Conservation (phyloP, 2,888 invertebrate genomes). For the Sclerodermus sp. region DNA sequence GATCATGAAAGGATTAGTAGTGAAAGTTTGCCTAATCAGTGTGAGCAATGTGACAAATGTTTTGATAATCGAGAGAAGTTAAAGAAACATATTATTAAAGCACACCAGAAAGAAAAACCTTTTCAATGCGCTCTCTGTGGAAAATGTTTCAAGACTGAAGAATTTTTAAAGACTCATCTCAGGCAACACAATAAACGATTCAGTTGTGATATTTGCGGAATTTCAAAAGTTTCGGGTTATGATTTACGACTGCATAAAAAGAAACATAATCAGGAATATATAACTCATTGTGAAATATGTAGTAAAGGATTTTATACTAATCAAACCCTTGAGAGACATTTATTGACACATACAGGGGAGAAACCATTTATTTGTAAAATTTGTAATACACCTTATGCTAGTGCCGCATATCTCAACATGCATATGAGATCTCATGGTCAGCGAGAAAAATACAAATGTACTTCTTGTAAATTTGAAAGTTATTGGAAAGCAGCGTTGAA, state of each 20-base stretch:
- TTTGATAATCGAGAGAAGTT: conserved; percentile 60
- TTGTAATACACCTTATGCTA: conserved; percentile 61
- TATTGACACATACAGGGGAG: conserved; percentile 56
- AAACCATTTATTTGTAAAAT: conserved; percentile 58
- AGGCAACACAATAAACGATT: conserved; percentile 60
- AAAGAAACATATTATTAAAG: conserved; percentile 60
- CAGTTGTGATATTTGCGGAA: conserved; percentile 44
- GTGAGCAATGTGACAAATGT: conserved; percentile 58
- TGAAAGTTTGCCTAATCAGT: conserved; percentile 27
- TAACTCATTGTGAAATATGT: conserved; percentile 59
- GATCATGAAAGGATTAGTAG: conserved; percentile 29
- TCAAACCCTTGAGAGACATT: conserved; percentile 58
- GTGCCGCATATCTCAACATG: conserved; percentile 61
- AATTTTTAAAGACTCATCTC: conserved; percentile 59
- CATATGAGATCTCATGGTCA: conserved; percentile 60
- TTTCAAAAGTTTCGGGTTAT: conserved; percentile 45
- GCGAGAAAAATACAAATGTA: conserved; percentile 49
- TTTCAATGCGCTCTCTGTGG: conserved; percentile 61
- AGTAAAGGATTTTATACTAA: conserved; percentile 61
- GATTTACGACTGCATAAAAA: conserved; percentile 58
- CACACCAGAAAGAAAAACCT: conserved; percentile 61
- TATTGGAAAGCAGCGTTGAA: conserved; percentile 59
- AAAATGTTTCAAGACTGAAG: conserved; percentile 62
- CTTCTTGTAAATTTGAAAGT: conserved; percentile 55
- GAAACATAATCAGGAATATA: conserved; percentile 62